Conservation (phyloP, 2,113 vertebrate species). For the Gasterosteus nipponicus region DNA sequence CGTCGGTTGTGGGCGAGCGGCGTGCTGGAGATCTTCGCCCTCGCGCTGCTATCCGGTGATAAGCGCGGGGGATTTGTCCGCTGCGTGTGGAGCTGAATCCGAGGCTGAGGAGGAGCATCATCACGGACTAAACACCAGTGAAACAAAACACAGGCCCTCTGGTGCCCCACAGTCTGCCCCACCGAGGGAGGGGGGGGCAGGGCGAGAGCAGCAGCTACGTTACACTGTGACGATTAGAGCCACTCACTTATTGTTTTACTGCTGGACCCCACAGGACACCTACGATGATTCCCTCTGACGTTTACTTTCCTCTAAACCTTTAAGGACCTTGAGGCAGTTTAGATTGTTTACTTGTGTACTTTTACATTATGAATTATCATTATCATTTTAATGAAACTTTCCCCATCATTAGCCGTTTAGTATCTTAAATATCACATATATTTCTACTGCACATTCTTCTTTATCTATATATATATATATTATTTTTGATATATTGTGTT, state of each 20-base stretch:
- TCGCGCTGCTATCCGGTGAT: conserved; percentile 23
- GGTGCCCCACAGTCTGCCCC: conserved; percentile 68
- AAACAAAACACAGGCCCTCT: conserved; percentile 68
- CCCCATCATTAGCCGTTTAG: not conserved
- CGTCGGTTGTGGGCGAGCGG: conserved; percentile 15
- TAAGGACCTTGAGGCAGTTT: not conserved
- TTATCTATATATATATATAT: not conserved
- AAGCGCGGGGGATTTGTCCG: conserved; percentile 52
- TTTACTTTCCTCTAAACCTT: not conserved
- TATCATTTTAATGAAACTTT: not conserved
- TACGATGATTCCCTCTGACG: not conserved
- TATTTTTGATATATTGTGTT: not conserved
- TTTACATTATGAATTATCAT: not conserved
- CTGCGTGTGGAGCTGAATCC: conserved; percentile 34
- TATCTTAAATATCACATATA: not conserved
- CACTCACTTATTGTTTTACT: conserved; percentile 5
- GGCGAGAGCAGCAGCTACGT: conserved; percentile 15
- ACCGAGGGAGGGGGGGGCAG: conserved; percentile 33
- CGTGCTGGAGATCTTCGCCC: conserved; percentile 15
- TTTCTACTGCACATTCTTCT: not conserved
- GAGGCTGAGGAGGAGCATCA: conserved; percentile 69
- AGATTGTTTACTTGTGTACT: not conserved
- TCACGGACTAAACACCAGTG: conserved; percentile 58
- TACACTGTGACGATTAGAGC: not conserved
- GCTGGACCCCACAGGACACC: not conserved